phyloP scores from a whole-genome alignment of 1,140 invertebrate genomes.

The Drosophila ironensis region DNA sequence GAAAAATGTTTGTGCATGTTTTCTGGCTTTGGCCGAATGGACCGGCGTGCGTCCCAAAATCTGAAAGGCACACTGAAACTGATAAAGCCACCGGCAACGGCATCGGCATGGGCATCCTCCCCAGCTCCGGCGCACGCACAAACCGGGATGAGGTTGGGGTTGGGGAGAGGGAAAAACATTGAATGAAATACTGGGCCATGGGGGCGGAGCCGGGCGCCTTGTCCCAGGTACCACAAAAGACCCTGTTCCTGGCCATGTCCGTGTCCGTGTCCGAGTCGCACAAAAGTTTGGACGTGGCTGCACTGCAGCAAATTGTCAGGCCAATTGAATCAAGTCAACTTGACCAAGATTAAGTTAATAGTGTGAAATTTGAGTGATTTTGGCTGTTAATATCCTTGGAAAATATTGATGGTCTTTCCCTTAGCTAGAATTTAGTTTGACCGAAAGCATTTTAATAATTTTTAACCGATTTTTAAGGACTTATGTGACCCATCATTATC shows the following conservation, averaged over 20 bases:
- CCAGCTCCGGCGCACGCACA: no score
- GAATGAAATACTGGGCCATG: background rate
- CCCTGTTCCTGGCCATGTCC: conserved; percentile 11
- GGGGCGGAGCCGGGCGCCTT: conserved; percentile 7
- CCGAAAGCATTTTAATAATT: no score
- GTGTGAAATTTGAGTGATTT: no score
- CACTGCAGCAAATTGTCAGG: background rate
- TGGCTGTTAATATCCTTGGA: no score
- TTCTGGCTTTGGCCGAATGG: conserved; percentile 27
- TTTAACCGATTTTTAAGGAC: no score
- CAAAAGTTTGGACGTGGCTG: conserved; percentile 22
- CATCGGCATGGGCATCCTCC: no score
- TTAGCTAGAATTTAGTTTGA: no score
- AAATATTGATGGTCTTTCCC: no score
- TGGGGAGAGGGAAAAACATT: background rate
- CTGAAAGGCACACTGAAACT: conserved; percentile 29
- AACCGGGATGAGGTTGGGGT: background rate
- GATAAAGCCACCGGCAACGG: conserved; percentile 14
- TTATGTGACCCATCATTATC: no score
- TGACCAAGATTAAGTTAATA: background rate
- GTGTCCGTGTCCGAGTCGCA: conserved; percentile 22
- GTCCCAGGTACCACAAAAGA: conserved; percentile 24
- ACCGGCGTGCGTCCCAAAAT: background rate
- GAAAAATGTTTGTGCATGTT: conserved; percentile 36
- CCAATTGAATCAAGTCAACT: background rate